Evolutionary conservation across 2,797 vertebrate species (phyloP).

Genomic region (Melanotaenia parkinsoni): DNA sequence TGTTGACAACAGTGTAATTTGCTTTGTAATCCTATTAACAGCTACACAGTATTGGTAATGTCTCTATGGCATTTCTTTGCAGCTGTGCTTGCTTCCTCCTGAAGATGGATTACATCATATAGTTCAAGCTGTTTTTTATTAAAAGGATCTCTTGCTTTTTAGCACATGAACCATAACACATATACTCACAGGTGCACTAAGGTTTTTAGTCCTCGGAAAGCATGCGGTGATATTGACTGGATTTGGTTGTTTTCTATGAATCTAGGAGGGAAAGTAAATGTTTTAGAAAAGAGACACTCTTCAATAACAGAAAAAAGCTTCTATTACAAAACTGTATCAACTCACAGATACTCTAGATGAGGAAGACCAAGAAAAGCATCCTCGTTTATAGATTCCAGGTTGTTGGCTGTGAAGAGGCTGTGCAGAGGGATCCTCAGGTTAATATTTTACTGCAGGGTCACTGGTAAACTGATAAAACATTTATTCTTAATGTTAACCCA

Average conservation of each 20-base stretch:
- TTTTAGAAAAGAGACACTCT: not conserved
- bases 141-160: not conserved
- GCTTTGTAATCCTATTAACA: slow-evolving; percentile 38
- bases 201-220: slow-evolving; percentile 95
- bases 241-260: slow-evolving; percentile 99
- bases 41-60: slow-evolving; percentile 30
- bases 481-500: slow-evolving; percentile 3
- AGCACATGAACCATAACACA: not conserved
- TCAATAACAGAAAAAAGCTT: not conserved
- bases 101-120: slow-evolving; percentile 21
- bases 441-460: slow-evolving; percentile 31
- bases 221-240: slow-evolving; percentile 92
- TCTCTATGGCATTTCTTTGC: slow-evolving; percentile 32
- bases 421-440: slow-evolving; percentile 26
- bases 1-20: not conserved
- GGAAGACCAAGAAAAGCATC: slow-evolving; percentile 96
- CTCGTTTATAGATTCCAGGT: slow-evolving; percentile 92
- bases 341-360: slow-evolving; percentile 98
- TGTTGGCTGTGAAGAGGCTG: slow-evolving; percentile 96
- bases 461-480: not conserved
- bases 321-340: slow-evolving; percentile 32
- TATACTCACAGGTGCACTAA: slow-evolving; percentile 96
- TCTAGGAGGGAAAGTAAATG: slow-evolving; percentile 73
- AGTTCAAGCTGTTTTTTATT: not conserved
- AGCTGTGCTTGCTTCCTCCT: slow-evolving; percentile 29